Base-by-base conservation (phyloP, 2,888 invertebrate genomes). In the Pedicia rivosa region DNA sequence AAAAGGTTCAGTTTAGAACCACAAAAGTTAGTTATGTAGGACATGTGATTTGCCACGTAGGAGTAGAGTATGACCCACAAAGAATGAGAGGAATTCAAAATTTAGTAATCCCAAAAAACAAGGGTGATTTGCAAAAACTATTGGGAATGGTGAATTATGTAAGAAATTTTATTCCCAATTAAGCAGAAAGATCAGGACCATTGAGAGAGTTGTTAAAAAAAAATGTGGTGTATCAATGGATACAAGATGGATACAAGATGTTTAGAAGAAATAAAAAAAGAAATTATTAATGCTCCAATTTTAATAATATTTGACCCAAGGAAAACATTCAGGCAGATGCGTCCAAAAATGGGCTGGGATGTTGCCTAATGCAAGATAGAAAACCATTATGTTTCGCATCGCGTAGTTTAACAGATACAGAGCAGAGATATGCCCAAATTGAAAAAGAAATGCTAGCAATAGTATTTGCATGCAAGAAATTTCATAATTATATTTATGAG, bases 1-100 rank as follows among this genome's bases (percentile, higher is more conserved):
- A 45, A 7, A 53, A 52, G 43, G 10, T 48, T 15, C 47, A 52
- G 37, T 52, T 41, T 33, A 44, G 42, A 41, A 28, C 39, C n/a
- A 41, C 37, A 24, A 13, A 44, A 30, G 47, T 51, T 4, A 49
- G 46, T 42, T 53, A 48, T 42, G 38, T 51, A 15, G 53, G 50
- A 4, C 39, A 44, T 13, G 27, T 43, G 8, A 36, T 40, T n/a
- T 40, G 38, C 2, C 20, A 27, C 8, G 20, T 38, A 32, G 39
- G 44, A 40, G 38, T 43, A 8, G 16, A 36, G 8, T 22, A 24
- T 5, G 24, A 20, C 8, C 20, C 20, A 6, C 19, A 40, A 14
- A 36, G 37, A 36, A 24, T 39, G 9, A 27, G 17, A 15, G 40
- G 31, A 20, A 42, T 40, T 15, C 8, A 29, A 20, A 32, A 40